Base-by-base conservation (phyloP, 2,797 vertebrate genomes). In the Carapus acus region DNA sequence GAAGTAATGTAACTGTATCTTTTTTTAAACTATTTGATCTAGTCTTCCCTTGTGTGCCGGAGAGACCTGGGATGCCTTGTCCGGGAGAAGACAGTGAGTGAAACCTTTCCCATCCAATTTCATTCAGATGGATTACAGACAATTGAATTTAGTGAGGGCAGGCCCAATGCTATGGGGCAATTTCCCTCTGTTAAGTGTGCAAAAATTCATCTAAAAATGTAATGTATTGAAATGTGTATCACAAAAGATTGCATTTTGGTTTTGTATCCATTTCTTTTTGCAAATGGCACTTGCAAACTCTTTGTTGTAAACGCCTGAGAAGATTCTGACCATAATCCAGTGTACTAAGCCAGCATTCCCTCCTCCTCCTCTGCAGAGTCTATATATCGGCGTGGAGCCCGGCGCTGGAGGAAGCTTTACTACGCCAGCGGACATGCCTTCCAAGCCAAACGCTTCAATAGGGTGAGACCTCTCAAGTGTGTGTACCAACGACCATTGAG, bases 361-460 rank as follows among this genome's bases (percentile, higher is more conserved):
- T 36, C 37, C 31, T 1, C 3, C 49, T 23, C 44, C 34, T 54
- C 22, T 38, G 55, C 81, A 99, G 96, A 98, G 74, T 99, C 96
- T 22, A 98, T 98, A 87, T 99, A 99, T 84, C 91, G 96, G 23
- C 87, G 96, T 57, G 96, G 96, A 58, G 96, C 96, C 1, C 88
- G 96, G 37, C 91, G 96, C 64, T 98, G 96, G 96, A 93, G 96
- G 86, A 99, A 99, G 72, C 92, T 99, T 41, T 99, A 99, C 69
- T 97, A 93, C 78, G 94, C 94, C 76, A 94, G 91, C 47, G 96
- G 96, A 63, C 96, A 99, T 47, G 93, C 92, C 76, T 99, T 99
- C 76, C 96, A 99, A 88, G 96, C 96, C 71, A 99, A 98, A 63
- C 90, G 96, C 69, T 99, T 99, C 72, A 99, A 99, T 84, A 91